phyloP scores from a whole-genome alignment of 2,797 vertebrate genomes.

The Rhyacichthys aspro region DNA sequence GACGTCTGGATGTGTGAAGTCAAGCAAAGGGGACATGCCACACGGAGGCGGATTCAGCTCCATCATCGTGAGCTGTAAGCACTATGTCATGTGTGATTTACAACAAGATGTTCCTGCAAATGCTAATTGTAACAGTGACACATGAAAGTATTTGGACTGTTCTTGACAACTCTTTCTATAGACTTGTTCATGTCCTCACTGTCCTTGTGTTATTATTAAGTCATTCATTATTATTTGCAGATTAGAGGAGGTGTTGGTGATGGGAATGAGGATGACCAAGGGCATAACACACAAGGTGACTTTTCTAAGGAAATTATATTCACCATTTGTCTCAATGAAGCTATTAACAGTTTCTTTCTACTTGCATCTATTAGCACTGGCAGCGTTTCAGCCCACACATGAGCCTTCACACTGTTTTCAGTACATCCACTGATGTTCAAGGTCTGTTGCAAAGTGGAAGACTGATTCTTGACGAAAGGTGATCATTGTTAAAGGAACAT shows the following conservation, averaged over 20 bases:
- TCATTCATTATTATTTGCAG: conserved; percentile 65
- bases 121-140: conserved; percentile 30
- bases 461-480: conserved; percentile 87
- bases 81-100: background rate
- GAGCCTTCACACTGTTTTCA: conserved; percentile 77
- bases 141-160: conserved; percentile 37
- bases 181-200: conserved; percentile 1
- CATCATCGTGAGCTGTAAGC: conserved; percentile 83
- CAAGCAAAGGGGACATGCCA: conserved; percentile 83
- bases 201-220: conserved; percentile 22
- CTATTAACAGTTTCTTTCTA: background rate
- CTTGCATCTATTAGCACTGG: conserved; percentile 82
- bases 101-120: conserved; percentile 2
- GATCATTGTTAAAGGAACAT: background rate
- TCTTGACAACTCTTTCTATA: conserved; percentile 32
- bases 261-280: conserved; percentile 87
- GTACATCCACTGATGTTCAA: conserved; percentile 65
- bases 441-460: conserved; percentile 71
- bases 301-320: background rate
- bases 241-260: conserved; percentile 88
- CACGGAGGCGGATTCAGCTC: conserved; percentile 80
- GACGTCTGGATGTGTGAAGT: conserved; percentile 90
- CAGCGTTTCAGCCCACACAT: conserved; percentile 76
- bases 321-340: background rate
- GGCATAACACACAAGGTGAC: conserved; percentile 87